Conservation (phyloP, 2,888 invertebrate genomes). For the Lamellibrachia columna region DNA sequence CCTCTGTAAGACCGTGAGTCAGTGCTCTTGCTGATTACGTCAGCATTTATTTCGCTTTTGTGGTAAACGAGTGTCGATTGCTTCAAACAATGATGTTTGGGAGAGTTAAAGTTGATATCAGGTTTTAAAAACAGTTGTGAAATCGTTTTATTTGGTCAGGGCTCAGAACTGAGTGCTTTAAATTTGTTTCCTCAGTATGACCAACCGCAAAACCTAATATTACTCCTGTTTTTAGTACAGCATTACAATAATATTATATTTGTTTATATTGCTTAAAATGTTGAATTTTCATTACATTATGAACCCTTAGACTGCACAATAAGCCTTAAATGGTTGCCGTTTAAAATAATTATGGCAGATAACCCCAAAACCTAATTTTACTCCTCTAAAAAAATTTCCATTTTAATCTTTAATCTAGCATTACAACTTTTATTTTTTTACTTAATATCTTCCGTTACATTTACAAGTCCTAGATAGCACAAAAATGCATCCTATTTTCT, state of each 20-base stretch:
- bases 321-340: no score
- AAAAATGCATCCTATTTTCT: not conserved
- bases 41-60: not conserved
- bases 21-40: not conserved
- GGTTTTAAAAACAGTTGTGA: not conserved
- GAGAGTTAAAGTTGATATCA: not conserved
- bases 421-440: no score
- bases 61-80: not conserved
- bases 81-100: not conserved
- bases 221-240: no score
- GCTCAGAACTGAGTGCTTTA: not conserved
- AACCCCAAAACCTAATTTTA: no score
- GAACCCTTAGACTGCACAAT: no score
- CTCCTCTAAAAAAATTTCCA: not conserved
- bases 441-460: not conserved
- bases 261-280: no score
- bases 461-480: not conserved
- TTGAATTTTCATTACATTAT: no score
- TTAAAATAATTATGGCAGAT: no score
- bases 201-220: no score
- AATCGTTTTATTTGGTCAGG: not conserved
- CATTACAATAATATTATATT: no score
- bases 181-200: no score
- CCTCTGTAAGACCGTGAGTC: not conserved
- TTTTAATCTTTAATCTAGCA: not conserved